Evolutionary conservation across 92 coral and sea anemone species (phyloP), one percentile per base, ranked within the genome.

Genomic region (Zoanthus sociatus): DNA sequence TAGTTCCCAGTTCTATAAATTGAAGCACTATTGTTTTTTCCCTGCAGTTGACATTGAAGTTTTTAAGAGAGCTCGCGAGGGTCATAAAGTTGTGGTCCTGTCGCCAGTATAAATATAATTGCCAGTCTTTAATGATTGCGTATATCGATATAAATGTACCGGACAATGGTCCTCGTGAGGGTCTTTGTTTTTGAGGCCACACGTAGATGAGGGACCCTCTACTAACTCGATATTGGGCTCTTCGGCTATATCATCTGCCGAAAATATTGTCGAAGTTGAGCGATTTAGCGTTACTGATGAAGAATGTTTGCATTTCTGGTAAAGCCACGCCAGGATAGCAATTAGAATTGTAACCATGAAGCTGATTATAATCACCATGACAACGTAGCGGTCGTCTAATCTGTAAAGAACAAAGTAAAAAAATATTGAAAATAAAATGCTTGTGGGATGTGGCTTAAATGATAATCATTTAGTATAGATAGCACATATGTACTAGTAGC

Each of bases 271-370:
- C 69, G 69, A 63, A 1, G 74, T 30, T 21, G 74, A 69, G 31
- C 31, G 46, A 31, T 15, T 61, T 32, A 67, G 9, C 30, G 76
- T 50, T 46, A 9, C 46, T 13, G 76, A 14, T 13, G 16, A 12
- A 0, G 85, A 64, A 46, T 64, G 45, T 42, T 42, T 66, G 75
- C 63, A 48, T 45, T 47, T 81, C 76, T 81, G 85, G n/a, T 81
- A 81, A n/a, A 81, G 37, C 85, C 85, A 81, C 42, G 85, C 85
- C 26, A 67, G 13, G 12, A 64, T 4, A 4, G 85, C 85, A 42
- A 81, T 81, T 10, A 68, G 12, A 45, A 81, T 42, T 20, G 85
- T 81, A 26, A 81, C 74, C 18, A 11, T 13, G 21, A 81, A 64
- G 63, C 85, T 30, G 58, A 26, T 21, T 32, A 71, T 56, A 45